These are phyloP conservation scores for Gadopsis bispinosus DNA, from an alignment of 2,797 vertebrate genomes.

Conservation along the genomic window DNA sequence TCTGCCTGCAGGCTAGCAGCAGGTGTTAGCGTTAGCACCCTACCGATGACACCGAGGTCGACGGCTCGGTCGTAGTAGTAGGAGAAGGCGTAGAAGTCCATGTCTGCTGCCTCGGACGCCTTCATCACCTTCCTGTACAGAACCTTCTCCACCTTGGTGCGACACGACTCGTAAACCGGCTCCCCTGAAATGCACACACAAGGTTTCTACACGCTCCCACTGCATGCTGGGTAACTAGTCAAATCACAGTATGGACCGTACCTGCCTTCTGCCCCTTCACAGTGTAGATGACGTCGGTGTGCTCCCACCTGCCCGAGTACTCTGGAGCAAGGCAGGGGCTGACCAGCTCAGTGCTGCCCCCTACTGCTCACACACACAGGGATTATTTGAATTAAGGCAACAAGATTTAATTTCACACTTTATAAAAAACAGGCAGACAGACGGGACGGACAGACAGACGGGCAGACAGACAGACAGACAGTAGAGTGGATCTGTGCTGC, in stretches of 20 bases:
- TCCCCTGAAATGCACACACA: conserved; percentile 74
- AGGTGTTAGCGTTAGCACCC: background rate
- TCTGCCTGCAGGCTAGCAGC: background rate
- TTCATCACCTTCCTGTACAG: conserved; percentile 87
- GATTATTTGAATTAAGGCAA: no score
- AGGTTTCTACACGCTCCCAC: background rate
- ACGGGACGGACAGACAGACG: background rate
- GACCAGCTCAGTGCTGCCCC: conserved; percentile 85
- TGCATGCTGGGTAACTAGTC: conserved; percentile 27
- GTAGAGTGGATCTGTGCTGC: conserved; percentile 35
- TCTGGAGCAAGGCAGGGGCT: conserved; percentile 91
- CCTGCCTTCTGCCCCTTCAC: conserved; percentile 92
- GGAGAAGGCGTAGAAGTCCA: conserved; percentile 93
- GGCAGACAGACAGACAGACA: background rate
- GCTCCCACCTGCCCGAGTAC: conserved; percentile 89
- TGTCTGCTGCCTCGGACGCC: conserved; percentile 80
- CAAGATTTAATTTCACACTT: background rate
- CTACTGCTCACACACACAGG: conserved; percentile 73
- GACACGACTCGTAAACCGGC: conserved; percentile 87
- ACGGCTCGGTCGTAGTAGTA: conserved; percentile 94
- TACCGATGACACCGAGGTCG: conserved; percentile 89
- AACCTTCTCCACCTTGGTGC: conserved; percentile 86
- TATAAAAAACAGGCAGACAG: no score
- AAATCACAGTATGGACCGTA: conserved; percentile 48
- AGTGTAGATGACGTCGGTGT: conserved; percentile 89